Evolutionary conservation across 1,140 invertebrate species (phyloP).

Genomic region (Nasonia longicornis): DNA sequence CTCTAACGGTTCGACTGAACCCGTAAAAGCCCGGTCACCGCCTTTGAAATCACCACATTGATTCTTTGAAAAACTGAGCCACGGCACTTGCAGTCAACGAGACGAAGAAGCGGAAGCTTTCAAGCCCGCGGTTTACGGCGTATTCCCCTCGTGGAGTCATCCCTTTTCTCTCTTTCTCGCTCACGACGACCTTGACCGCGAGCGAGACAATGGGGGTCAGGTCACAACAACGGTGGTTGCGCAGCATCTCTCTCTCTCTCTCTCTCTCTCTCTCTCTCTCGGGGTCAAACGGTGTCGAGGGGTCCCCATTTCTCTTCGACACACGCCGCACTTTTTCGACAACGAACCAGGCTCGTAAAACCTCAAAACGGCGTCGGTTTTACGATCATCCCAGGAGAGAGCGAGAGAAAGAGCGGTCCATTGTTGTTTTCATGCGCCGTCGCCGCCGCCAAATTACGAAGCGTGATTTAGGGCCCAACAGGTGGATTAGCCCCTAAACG

Average conservation of each 20-base stretch:
- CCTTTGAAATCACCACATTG: too few relatives aligned
- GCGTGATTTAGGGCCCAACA: slow-evolving; percentile 36
- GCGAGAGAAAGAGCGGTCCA: not conserved
- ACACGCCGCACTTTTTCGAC: not conserved
- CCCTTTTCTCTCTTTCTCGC: not conserved
- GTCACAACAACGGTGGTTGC: not conserved
- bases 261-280: too few relatives aligned
- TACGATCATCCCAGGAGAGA: slow-evolving; percentile 1
- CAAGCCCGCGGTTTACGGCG: not conserved
- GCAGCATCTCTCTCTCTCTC: not conserved
- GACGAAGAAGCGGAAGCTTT: slow-evolving; percentile 1
- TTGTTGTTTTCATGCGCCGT: slow-evolving; percentile 32
- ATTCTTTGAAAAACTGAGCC: not conserved
- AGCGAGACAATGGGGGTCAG: slow-evolving; percentile 16
- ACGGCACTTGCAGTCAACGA: not conserved
- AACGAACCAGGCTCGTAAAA: slow-evolving; percentile 23
- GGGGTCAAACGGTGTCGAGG: not conserved
- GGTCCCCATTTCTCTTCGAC: not conserved
- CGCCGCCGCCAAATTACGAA: slow-evolving; percentile 32
- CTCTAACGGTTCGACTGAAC: too few relatives aligned
- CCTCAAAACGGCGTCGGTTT: slow-evolving; percentile 17
- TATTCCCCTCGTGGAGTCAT: not conserved
- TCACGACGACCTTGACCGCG: slow-evolving; percentile 34
- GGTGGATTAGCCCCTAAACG: slow-evolving; percentile 25
- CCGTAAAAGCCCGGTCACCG: too few relatives aligned